Evolutionary conservation across 2,888 invertebrate genomes (phyloP).

Genomic region (Formica aserva): DNA sequence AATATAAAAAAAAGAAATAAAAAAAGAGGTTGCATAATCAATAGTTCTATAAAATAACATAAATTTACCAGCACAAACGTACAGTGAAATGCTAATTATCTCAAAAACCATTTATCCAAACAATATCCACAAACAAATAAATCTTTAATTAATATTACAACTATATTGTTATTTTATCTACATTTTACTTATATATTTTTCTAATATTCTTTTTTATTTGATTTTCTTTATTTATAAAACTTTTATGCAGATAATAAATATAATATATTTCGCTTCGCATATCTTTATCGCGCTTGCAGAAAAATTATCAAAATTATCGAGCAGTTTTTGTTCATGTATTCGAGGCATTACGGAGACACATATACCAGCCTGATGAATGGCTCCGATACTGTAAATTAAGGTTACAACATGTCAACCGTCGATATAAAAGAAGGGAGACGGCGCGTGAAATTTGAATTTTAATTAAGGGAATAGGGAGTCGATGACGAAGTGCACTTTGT

Average conservation of each 20-base stretch:
- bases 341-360: neutral
- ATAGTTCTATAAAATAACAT: neutral
- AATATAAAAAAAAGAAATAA: neutral
- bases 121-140: neutral
- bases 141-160: slow-evolving; percentile 1
- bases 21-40: neutral
- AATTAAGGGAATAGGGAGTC: neutral
- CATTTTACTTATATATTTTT: neutral
- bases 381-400: slow-evolving; percentile 29
- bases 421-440: neutral
- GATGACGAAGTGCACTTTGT: neutral
- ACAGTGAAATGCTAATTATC: neutral
- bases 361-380: neutral
- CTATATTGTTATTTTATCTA: neutral
- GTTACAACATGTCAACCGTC: slow-evolving; percentile 21
- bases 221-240: neutral
- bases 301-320: slow-evolving; percentile 22
- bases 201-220: neutral
- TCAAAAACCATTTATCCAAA: neutral
- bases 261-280: neutral
- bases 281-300: neutral
- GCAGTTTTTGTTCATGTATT: slow-evolving; percentile 3
- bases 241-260: neutral
- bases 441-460: slow-evolving; percentile 40
- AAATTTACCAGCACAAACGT: neutral